Evolutionary conservation across 1,140 invertebrate species (phyloP).

Genomic region (Meloidogyne exigua): DNA sequence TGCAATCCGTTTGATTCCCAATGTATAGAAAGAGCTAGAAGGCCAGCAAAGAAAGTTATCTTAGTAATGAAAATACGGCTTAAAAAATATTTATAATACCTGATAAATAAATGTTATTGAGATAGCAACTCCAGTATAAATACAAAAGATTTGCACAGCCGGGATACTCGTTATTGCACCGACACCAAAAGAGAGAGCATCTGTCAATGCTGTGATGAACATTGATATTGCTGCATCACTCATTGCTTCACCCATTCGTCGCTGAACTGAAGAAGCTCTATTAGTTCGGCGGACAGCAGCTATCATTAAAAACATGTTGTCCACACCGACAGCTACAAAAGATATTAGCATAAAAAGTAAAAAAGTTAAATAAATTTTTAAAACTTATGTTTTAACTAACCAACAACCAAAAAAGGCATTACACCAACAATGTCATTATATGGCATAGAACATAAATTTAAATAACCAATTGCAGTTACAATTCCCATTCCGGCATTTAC

Average conservation of each 20-base stretch:
- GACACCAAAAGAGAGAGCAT: constrained; percentile 67
- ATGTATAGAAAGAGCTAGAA: constrained; percentile 49
- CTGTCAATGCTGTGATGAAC: constrained; percentile 67
- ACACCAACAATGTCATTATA: constrained; percentile 64
- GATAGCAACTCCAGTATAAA: constrained; percentile 88
- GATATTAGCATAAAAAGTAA: constrained; percentile 8
- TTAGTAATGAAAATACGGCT: constrained; percentile 30
- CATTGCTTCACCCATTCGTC: constrained; percentile 64
- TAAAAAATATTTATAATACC: constrained; percentile 68
- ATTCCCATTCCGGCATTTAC: constrained; percentile 68
- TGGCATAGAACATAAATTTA: constrained; percentile 79
- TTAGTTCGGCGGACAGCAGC: constrained; percentile 63
- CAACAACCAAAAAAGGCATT: constrained; percentile 62
- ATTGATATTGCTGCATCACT: constrained; percentile 64
- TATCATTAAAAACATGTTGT: constrained; percentile 69
- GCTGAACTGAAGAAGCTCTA: constrained; percentile 39
- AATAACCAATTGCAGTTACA: constrained; percentile 81
- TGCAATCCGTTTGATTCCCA: constrained; percentile 55
- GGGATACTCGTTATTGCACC: constrained; percentile 64
- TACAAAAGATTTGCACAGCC: constrained; percentile 86
- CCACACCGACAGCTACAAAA: constrained; percentile 66
- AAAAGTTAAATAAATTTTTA: constrained; percentile 2
- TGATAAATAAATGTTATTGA: constrained; percentile 91
- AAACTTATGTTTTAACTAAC: constrained; percentile 39
- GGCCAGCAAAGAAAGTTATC: constrained; percentile 60